These are phyloP conservation scores for Thalassoma bifasciatum DNA, from an alignment of 2,113 vertebrate genomes.

Conservation along the genomic window DNA sequence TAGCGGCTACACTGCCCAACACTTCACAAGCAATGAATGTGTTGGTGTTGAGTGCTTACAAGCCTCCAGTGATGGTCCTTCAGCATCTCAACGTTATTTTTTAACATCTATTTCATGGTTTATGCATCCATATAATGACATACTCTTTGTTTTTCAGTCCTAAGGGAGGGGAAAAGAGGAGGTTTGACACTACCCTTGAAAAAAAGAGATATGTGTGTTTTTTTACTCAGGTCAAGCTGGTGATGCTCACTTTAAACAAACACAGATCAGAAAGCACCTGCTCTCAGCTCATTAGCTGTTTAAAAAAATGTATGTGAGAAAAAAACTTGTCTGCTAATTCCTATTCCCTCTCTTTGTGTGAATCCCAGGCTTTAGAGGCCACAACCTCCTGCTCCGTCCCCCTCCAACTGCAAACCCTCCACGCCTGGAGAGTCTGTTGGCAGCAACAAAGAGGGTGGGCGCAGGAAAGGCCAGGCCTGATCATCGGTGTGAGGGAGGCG, in stretches of 20 bases:
- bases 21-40: constrained; percentile 62
- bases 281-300: constrained; percentile 47
- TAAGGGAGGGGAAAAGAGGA: constrained; percentile 10
- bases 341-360: constrained; percentile 28
- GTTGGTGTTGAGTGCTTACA: constrained; percentile 50
- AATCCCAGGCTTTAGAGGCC: constrained; percentile 36
- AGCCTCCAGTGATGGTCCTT: constrained; percentile 56
- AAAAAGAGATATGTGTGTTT: constrained; percentile 14
- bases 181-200: constrained; percentile 44
- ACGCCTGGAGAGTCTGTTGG: constrained; percentile 44
- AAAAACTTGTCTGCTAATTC: constrained; percentile 16
- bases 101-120: constrained; percentile 74
- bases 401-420: constrained; percentile 22
- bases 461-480: constrained; percentile 67
- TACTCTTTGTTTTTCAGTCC: constrained; percentile 51
- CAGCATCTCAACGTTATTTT: constrained; percentile 49
- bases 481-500: constrained; percentile 65
- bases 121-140: constrained; percentile 62
- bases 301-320: constrained; percentile 24
- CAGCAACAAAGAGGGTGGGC: constrained; percentile 55
- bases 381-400: constrained; percentile 31
- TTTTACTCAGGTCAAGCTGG: constrained; percentile 38
- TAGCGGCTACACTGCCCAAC: constrained; percentile 34
- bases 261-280: constrained; percentile 60
- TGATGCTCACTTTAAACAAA: constrained; percentile 45